These are phyloP conservation scores for Alauda arvensis DNA, from an alignment of 2,797 vertebrate species.

Conservation along the genomic window DNA sequence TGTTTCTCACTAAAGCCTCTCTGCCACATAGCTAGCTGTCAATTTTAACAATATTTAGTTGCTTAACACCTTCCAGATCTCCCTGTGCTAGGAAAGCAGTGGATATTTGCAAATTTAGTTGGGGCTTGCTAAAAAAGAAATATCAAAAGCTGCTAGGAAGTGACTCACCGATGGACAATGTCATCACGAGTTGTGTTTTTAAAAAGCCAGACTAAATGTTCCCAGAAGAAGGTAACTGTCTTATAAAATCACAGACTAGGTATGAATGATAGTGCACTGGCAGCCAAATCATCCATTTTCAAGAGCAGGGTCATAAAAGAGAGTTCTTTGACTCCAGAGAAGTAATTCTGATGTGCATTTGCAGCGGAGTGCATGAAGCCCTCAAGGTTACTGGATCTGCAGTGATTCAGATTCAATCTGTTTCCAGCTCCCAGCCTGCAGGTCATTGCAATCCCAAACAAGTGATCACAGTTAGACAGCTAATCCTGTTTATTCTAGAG, in stretches of 20 bases:
- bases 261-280: background rate
- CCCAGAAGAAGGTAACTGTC: background rate
- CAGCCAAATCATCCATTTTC: background rate
- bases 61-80: background rate
- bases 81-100: background rate
- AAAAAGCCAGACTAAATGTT: background rate
- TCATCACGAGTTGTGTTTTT: background rate
- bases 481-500: conserved; percentile 4
- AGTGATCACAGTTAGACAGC: background rate
- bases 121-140: background rate
- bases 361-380: background rate
- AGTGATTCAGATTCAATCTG: too few relatives aligned
- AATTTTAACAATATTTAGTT: background rate
- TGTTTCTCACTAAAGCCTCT: background rate
- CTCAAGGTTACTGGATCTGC: background rate
- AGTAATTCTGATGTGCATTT: background rate
- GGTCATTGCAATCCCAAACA: background rate
- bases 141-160: background rate
- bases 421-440: background rate
- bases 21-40: background rate
- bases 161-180: background rate
- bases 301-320: background rate
- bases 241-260: background rate
- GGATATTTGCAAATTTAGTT: background rate
- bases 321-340: background rate